Conservation (phyloP, 1,140 invertebrate genomes). For the Magallana angulata region DNA sequence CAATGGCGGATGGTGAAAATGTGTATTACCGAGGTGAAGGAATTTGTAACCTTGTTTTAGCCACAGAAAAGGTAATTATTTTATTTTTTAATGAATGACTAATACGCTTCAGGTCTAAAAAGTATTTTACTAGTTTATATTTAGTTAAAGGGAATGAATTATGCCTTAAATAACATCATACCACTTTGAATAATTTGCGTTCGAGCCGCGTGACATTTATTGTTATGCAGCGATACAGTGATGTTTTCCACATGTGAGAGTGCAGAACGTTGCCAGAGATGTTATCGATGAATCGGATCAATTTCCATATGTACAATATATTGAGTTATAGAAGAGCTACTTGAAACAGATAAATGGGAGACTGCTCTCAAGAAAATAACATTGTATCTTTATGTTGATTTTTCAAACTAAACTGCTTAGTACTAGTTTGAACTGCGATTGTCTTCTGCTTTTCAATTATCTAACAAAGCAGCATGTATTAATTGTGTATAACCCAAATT, state of each 20-base stretch:
- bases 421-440: no score
- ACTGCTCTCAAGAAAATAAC: no score
- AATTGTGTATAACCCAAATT: no score
- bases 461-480: no score
- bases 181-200: no score
- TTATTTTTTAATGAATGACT: background rate
- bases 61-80: conserved; percentile 42
- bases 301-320: no score
- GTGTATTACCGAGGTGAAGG: conserved; percentile 53
- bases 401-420: no score
- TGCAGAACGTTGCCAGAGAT: background rate
- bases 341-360: no score
- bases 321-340: no score
- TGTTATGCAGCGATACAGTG: no score
- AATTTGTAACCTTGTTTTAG: conserved; percentile 54
- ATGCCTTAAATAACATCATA: background rate
- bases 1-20: conserved; percentile 50
- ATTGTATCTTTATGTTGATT: no score
- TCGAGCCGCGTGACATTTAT: background rate
- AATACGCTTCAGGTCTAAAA: background rate
- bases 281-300: background rate
- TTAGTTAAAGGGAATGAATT: background rate
- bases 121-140: background rate
- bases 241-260: background rate
- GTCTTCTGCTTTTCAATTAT: no score